These are phyloP conservation scores for Eupithecia subumbrata DNA, from an alignment of 2,888 invertebrate species.

Conservation along the genomic window DNA sequence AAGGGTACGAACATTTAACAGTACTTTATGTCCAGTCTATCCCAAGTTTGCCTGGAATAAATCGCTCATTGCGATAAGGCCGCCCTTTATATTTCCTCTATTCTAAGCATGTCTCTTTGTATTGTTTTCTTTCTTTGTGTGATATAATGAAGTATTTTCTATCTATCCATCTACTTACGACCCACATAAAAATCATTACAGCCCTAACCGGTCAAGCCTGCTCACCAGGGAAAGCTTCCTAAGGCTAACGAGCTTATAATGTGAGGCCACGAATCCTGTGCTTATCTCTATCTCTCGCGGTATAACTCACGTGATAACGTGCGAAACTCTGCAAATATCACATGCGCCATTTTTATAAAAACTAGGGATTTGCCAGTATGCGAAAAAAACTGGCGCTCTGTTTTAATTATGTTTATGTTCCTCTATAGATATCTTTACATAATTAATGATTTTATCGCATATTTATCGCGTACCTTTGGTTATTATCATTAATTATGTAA, in stretches of 20 bases:
- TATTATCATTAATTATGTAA: too few relatives aligned
- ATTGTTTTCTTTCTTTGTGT: too few relatives aligned
- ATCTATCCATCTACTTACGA: not conserved
- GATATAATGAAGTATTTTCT: too few relatives aligned
- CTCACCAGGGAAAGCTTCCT: constrained; percentile 62
- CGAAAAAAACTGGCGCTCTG: not conserved
- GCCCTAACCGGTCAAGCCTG: constrained; percentile 48
- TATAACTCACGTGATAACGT: constrained; percentile 73
- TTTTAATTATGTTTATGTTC: not conserved
- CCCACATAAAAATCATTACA: constrained; percentile 27
- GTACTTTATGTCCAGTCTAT: too few relatives aligned
- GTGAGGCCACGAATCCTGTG: constrained; percentile 63
- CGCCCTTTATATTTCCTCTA: too few relatives aligned
- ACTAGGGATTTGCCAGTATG: not conserved
- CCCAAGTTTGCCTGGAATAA: too few relatives aligned
- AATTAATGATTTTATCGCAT: too few relatives aligned
- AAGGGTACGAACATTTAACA: not conserved
- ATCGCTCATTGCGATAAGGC: too few relatives aligned
- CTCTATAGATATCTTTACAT: not conserved
- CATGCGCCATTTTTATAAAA: constrained; percentile 7
- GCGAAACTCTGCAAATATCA: constrained; percentile 56
- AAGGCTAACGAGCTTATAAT: constrained; percentile 80
- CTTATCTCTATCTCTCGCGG: constrained; percentile 72
- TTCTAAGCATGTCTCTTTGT: too few relatives aligned
- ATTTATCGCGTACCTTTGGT: too few relatives aligned